Conservation (phyloP, 2,113 vertebrate species). For the Gallinago paraguaiae region DNA sequence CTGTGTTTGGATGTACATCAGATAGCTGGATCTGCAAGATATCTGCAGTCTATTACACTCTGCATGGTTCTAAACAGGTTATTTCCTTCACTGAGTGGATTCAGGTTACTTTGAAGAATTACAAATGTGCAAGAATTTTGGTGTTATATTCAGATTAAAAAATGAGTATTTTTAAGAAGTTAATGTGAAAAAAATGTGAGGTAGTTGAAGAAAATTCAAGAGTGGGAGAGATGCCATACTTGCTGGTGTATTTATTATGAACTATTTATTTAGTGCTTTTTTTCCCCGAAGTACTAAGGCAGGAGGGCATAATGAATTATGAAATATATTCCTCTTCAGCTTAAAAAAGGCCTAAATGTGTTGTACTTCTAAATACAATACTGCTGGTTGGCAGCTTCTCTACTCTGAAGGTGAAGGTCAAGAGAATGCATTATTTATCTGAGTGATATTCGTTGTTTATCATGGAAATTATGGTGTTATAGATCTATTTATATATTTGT, state of each 20-base stretch:
- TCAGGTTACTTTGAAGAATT: not conserved
- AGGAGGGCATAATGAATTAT: not conserved
- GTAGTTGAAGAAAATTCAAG: not conserved
- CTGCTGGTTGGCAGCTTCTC: not conserved
- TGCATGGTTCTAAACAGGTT: not conserved
- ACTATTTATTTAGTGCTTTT: not conserved
- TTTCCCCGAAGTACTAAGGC: not conserved
- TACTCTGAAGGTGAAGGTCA: not conserved
- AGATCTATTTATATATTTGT: not conserved
- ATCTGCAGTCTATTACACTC: not conserved
- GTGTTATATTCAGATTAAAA: not conserved
- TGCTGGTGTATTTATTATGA: not conserved
- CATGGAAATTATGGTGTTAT: not conserved
- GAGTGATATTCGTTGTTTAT: not conserved
- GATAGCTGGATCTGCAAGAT: not conserved
- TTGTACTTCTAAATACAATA: not conserved
- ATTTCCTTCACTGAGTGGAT: not conserved
- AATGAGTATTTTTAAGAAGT: not conserved
- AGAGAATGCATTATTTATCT: not conserved
- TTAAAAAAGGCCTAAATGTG: not conserved
- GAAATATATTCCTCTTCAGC: not conserved
- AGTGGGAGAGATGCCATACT: not conserved
- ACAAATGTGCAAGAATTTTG: not conserved
- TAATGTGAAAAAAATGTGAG: not conserved
- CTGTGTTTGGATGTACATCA: not conserved